These are phyloP conservation scores for Dasypus novemcinctus DNA, from an alignment of 2,113 vertebrate species.

Conservation along the genomic window DNA sequence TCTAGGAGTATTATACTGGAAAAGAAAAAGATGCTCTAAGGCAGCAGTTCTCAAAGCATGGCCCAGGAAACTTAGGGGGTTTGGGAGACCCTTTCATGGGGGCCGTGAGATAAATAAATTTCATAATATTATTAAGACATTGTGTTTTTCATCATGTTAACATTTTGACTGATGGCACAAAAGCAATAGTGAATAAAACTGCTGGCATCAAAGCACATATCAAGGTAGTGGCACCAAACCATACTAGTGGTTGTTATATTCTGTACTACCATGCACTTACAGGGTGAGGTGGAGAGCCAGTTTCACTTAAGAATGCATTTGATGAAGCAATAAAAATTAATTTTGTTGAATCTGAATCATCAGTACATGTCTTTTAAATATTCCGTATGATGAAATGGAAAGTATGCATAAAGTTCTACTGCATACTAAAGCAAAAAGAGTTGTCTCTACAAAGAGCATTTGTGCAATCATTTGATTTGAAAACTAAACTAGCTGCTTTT, in stretches of 20 bases:
- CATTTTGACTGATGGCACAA: neutral
- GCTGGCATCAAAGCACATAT: neutral
- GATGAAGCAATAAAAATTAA: conserved; percentile 15
- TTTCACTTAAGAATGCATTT: neutral
- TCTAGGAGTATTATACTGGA: neutral
- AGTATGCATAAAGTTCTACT: neutral
- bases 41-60: neutral
- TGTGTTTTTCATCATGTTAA: neutral
- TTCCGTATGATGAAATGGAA: neutral
- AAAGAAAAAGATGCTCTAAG: neutral
- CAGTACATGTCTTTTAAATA: neutral
- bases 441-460: neutral
- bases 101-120: neutral
- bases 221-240: neutral
- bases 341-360: neutral
- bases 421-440: neutral
- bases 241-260: neutral
- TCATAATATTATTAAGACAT: conserved; percentile 4
- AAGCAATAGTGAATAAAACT: neutral
- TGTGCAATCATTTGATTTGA: neutral
- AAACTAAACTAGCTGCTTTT: neutral
- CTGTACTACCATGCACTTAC: neutral
- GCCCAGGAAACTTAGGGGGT: neutral
- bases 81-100: neutral
- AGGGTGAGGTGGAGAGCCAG: too few species aligned